Base-by-base conservation (phyloP, 2,888 invertebrate genomes). In the Netelia fuscicornis region DNA sequence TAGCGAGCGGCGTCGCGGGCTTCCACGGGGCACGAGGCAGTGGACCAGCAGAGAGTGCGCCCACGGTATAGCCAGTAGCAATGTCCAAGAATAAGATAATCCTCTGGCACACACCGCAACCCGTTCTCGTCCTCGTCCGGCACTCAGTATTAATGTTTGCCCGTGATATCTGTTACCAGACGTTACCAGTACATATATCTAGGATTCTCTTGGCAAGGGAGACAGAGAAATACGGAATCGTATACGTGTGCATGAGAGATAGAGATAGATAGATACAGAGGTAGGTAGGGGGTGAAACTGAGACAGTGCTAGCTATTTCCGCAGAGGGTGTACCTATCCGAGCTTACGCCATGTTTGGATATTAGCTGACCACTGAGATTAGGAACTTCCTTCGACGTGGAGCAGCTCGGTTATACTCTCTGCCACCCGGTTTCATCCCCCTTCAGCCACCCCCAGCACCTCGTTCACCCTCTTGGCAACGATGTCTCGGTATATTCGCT, bases 121-220 rank as follows among this genome's bases (percentile, higher is more conserved):
- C 83, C 83, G 75, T 72, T 75, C 82, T 82, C 75, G 75, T 79
- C 79, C 79, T 85, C 79, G 72, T 80, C 82, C 85, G 83, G 85
- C 86, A 88, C 89, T 90, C 91, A 89, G 90, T 93, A 93, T 93
- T 93, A 93, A 93, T 93, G 93, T 93, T 93, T 93, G 92, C 91
- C 85, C 88, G 86, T 92, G 91, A 91, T 92, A 92, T 93, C 93
- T 92, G 93, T 92, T 93, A 93, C 93, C 91, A 92, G 92, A 90
- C 90, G 90, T 90, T 91, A 91, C 90, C 89, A 88, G 88, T 89
- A 91, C 83, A 80, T 82, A 84, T 84, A 86, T 77, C 78, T 85
- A 64, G 70, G 70, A 82, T 81, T 23, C 85, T 83, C 77, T 37
- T 58, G 30, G 30, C 3, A 20, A 70, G 64, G 56, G 80, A 80